Evolutionary conservation across 2,797 vertebrate genomes (phyloP).

Genomic region (Apogon hyalosoma): DNA sequence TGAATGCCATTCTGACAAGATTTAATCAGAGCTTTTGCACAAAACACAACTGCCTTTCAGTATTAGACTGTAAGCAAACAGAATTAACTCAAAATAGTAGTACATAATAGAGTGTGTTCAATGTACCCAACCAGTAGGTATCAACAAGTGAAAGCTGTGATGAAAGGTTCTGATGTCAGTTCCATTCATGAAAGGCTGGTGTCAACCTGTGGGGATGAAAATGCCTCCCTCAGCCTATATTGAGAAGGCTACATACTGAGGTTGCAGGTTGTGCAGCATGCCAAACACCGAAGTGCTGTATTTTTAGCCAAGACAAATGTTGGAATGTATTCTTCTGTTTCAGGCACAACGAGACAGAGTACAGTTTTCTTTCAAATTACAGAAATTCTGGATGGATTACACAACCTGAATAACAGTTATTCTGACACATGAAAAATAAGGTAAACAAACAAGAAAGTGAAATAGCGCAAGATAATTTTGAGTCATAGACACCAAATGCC

Average conservation of each 20-base stretch:
- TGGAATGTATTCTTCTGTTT: slow-evolving; percentile 50
- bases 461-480: not conserved
- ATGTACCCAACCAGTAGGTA: slow-evolving; percentile 40
- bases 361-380: slow-evolving; percentile 10
- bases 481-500: slow-evolving; percentile 9
- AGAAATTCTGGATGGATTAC: slow-evolving; percentile 14
- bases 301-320: slow-evolving; percentile 72
- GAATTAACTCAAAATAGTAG: slow-evolving; percentile 51
- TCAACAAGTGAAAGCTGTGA: slow-evolving; percentile 60
- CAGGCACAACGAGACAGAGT: slow-evolving; percentile 33
- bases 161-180: slow-evolving; percentile 64
- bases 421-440: not conserved
- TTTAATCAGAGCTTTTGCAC: slow-evolving; percentile 43
- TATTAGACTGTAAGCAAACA: slow-evolving; percentile 58
- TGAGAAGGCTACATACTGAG: slow-evolving; percentile 51
- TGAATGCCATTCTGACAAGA: slow-evolving; percentile 24
- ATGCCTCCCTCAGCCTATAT: slow-evolving; percentile 67
- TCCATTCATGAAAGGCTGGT: slow-evolving; percentile 71
- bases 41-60: slow-evolving; percentile 55
- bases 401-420: slow-evolving; percentile 10
- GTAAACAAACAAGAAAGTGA: not conserved
- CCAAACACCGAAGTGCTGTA: slow-evolving; percentile 60
- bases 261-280: slow-evolving; percentile 61
- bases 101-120: slow-evolving; percentile 53
- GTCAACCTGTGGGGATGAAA: slow-evolving; percentile 67